Percentiles rank a stretch among this genome's conserved stretches.
Evolutionary conservation across 2,888 invertebrate species (phyloP).

Genomic region (Drosophila flavopinicola): DNA sequence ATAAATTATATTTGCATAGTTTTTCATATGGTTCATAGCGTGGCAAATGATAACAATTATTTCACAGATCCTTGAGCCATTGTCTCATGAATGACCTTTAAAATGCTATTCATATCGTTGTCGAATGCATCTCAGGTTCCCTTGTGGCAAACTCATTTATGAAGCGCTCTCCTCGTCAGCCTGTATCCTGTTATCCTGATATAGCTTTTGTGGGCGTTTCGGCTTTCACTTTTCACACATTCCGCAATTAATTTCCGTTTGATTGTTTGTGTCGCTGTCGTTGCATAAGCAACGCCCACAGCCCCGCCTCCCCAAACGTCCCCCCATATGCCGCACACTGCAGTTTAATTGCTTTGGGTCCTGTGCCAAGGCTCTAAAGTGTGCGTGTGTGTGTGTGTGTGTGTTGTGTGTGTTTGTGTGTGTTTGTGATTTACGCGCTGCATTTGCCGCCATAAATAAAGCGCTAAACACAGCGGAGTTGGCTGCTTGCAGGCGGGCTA

Average conservation of each 20-base stretch:
- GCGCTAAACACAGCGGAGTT: constrained; percentile 47
- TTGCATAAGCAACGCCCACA: constrained; percentile 25
- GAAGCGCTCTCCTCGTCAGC: no score
- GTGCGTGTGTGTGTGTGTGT: constrained; percentile 8
- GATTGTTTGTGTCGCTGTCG: constrained; percentile 62
- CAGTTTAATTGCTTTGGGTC: constrained; percentile 68
- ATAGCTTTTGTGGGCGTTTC: constrained; percentile 15
- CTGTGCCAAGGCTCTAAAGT: constrained; percentile 13
- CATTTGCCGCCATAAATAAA: constrained; percentile 70
- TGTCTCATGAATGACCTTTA: no score
- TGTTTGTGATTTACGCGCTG: constrained; percentile 58
- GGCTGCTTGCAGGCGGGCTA: not conserved
- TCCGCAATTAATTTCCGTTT: constrained; percentile 72
- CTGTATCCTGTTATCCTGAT: no score
- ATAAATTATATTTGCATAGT: no score
- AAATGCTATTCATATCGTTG: no score
- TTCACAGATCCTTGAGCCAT: no score
- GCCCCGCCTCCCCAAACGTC: constrained; percentile 1
- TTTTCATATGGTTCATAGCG: no score
- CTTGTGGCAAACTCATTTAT: no score
- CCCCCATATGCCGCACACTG: constrained; percentile 15
- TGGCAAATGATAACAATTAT: no score
- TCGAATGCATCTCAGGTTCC: no score
- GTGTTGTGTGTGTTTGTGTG: constrained; percentile 10
- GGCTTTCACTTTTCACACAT: constrained; percentile 70